A percentile compares a stretch with the other conserved stretches of the same genome.
phyloP scores from a whole-genome alignment of 2,113 vertebrate genomes.

The Rhineura floridana region DNA sequence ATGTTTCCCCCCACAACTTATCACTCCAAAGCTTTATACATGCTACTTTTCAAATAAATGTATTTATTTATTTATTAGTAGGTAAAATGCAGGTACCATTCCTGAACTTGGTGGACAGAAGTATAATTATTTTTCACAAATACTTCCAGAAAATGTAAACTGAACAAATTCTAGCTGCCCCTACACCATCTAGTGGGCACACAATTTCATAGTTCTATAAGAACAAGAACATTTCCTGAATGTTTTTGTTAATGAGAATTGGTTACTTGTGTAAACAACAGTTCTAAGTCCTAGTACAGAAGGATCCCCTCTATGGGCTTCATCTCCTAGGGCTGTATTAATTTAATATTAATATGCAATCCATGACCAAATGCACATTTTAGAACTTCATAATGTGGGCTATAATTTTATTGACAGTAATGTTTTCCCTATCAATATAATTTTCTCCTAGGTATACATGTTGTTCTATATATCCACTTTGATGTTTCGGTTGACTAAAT shows the following conservation, averaged over 20 bases:
- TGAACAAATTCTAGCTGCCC: not conserved
- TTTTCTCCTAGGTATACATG: no score
- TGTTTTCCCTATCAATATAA: no score
- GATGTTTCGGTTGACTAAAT: not conserved
- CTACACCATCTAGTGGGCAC: constrained; percentile 47
- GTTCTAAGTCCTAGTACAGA: not conserved
- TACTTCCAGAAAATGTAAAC: not conserved
- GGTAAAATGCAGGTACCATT: not conserved
- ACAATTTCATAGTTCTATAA: rapidly evolving
- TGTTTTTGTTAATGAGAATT: not conserved
- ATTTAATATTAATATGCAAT: no score
- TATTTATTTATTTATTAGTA: no score
- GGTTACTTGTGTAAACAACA: no score
- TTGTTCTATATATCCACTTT: not conserved
- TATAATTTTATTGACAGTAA: no score
- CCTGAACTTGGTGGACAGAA: not conserved
- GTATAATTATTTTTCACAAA: not conserved
- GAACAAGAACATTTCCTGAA: not conserved
- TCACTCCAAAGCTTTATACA: not conserved
- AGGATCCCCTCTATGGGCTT: not conserved
- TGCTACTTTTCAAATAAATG: not conserved
- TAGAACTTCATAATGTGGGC: no score
- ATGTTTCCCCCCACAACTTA: not conserved
- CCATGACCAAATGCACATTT: no score
- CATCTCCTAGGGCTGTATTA: not conserved